Conservation (phyloP, 2,113 vertebrate species). For the Oryzias curvinotus region DNA sequence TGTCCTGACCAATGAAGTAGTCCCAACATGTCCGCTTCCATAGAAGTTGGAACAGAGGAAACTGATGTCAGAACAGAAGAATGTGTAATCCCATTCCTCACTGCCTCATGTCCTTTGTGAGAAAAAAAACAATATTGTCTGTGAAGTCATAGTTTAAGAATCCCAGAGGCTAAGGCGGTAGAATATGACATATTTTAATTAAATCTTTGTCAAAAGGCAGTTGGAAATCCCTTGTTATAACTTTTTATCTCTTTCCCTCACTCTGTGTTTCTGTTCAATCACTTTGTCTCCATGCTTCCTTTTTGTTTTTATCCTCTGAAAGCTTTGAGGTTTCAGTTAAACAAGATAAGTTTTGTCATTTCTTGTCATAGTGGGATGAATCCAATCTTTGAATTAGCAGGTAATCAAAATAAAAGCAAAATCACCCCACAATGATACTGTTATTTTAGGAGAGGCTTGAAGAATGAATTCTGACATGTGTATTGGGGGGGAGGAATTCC, state of each 20-base stretch:
- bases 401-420: constrained; percentile 63
- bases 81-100: constrained; percentile 77
- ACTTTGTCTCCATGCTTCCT: constrained; percentile 28
- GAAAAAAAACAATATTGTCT: constrained; percentile 72
- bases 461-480: constrained; percentile 5
- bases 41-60: constrained; percentile 56
- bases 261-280: constrained; percentile 28
- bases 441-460: constrained; percentile 56
- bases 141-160: constrained; percentile 75
- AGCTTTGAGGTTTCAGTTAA: constrained; percentile 68
- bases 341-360: constrained; percentile 63
- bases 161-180: constrained; percentile 69
- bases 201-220: constrained; percentile 72
- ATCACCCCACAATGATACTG: constrained; percentile 63
- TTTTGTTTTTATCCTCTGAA: constrained; percentile 48
- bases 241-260: constrained; percentile 33
- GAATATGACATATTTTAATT: constrained; percentile 79
- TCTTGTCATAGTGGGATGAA: constrained; percentile 46
- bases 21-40: constrained; percentile 65
- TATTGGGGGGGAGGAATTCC: too few species aligned
- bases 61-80: constrained; percentile 77
- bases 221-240: constrained; percentile 63
- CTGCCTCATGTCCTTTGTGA: constrained; percentile 62
- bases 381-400: constrained; percentile 39
- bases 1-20: constrained; percentile 55